phyloP scores from a whole-genome alignment of 2,113 vertebrate genomes.

The Aldabrachelys gigantea region DNA sequence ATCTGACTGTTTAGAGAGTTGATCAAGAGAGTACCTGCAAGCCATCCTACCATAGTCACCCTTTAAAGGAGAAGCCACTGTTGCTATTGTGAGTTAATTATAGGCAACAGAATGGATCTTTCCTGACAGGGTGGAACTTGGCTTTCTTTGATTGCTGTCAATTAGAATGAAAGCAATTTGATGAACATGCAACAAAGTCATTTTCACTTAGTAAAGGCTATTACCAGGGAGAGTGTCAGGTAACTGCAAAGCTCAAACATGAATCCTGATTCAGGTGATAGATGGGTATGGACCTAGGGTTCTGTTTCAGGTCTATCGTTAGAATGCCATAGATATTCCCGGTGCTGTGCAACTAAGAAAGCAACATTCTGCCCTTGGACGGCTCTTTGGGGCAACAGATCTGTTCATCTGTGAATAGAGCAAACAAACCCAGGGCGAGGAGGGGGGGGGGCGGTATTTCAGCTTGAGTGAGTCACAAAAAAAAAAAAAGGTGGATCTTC shows the following conservation, averaged over 20 bases:
- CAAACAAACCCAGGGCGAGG: too few relatives aligned
- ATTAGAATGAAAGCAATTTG: neutral
- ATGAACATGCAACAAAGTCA: neutral
- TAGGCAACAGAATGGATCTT: neutral
- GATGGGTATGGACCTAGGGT: neutral
- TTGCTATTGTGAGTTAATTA: constrained; percentile 60
- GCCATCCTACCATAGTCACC: neutral
- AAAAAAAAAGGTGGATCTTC: too few relatives aligned
- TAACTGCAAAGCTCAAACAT: neutral
- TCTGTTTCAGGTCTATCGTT: neutral
- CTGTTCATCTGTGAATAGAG: too few relatives aligned
- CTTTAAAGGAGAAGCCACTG: neutral
- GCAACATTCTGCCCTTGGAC: neutral
- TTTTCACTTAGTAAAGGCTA: neutral
- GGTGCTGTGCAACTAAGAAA: neutral
- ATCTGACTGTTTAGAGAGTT: constrained; percentile 33
- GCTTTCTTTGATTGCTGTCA: neutral
- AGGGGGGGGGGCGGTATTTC: too few relatives aligned
- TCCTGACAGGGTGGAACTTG: neutral
- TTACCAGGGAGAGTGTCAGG: neutral
- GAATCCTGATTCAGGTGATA: neutral
- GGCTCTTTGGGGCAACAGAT: too few relatives aligned
- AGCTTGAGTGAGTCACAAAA: too few relatives aligned
- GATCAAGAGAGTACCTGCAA: constrained; percentile 57
- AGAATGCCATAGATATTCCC: neutral